Evolutionary conservation across 2,888 invertebrate genomes (phyloP).

Genomic region (Leptinotarsa rubiginosa): DNA sequence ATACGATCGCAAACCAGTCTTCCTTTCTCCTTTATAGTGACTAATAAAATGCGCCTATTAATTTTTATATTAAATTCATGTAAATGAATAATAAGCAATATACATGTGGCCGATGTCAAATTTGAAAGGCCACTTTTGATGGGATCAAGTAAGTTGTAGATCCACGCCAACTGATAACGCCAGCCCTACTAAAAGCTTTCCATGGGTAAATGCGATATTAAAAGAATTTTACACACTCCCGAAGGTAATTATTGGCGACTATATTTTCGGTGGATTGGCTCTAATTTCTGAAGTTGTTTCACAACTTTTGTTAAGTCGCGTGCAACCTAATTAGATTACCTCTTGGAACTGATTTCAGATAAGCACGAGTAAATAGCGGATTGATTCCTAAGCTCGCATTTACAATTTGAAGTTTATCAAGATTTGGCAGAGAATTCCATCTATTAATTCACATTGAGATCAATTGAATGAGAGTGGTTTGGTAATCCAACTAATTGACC

Average conservation of each 20-base stretch:
- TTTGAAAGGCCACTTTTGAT: constrained; percentile 66
- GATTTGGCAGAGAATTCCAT: too few species aligned
- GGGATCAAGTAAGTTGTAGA: constrained; percentile 62
- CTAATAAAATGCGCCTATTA: constrained; percentile 40
- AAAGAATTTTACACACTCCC: constrained; percentile 35
- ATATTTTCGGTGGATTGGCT: constrained; percentile 21
- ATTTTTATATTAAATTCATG: constrained; percentile 52
- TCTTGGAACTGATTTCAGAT: constrained; percentile 6
- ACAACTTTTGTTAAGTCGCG: constrained; percentile 29
- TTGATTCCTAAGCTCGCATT: not conserved
- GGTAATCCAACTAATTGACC: too few species aligned
- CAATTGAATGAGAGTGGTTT: too few species aligned
- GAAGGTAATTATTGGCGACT: constrained; percentile 37
- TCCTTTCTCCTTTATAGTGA: constrained; percentile 29
- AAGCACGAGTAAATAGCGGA: constrained; percentile 12
- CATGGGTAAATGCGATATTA: constrained; percentile 49
- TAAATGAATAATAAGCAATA: constrained; percentile 62
- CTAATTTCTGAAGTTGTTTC: constrained; percentile 28
- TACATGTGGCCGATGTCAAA: constrained; percentile 66
- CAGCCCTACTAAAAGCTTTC: constrained; percentile 65
- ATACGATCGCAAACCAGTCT: constrained; percentile 18
- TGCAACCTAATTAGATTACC: constrained; percentile 22
- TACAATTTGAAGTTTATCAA: not conserved
- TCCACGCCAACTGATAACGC: constrained; percentile 64
- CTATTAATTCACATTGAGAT: too few species aligned